A percentile compares a stretch with the other conserved stretches of the same genome.
Evolutionary conservation across 2,797 vertebrate genomes (phyloP).

Genomic region (Amblyopsis hoosieri): DNA sequence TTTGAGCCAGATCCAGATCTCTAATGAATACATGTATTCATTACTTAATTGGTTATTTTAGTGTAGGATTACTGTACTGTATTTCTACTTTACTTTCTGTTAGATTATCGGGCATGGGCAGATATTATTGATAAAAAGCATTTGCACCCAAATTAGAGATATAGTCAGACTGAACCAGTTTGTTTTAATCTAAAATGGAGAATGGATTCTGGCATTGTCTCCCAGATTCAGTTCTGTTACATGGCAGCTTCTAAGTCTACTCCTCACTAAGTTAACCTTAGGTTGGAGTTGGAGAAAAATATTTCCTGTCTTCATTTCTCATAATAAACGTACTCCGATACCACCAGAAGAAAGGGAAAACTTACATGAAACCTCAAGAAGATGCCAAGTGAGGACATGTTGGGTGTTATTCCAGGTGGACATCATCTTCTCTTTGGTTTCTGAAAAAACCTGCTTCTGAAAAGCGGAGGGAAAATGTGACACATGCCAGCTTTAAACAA

Average conservation of each 20-base stretch:
- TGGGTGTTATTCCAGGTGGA: slow-evolving; percentile 69
- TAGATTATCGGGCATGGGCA: slow-evolving; percentile 8
- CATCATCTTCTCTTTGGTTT: slow-evolving; percentile 57
- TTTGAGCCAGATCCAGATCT: background rate
- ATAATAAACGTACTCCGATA: slow-evolving; percentile 66
- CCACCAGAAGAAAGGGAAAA: slow-evolving; percentile 51
- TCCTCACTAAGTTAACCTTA: slow-evolving; percentile 56
- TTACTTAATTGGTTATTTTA: slow-evolving; percentile 30
- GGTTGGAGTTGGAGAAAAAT: slow-evolving; percentile 55
- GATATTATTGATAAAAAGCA: slow-evolving; percentile 6
- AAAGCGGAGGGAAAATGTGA: slow-evolving; percentile 40
- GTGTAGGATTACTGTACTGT: too few relatives aligned
- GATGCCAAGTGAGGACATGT: slow-evolving; percentile 59
- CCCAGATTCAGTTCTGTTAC: slow-evolving; percentile 33
- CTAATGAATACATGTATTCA: slow-evolving; percentile 22
- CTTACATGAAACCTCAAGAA: slow-evolving; percentile 54
- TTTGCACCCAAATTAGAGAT: slow-evolving; percentile 26
- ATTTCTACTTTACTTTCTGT: slow-evolving; percentile 9
- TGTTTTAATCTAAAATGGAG: slow-evolving; percentile 30
- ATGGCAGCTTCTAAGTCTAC: slow-evolving; percentile 38
- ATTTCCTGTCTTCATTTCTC: slow-evolving; percentile 74
- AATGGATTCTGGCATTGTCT: slow-evolving; percentile 28
- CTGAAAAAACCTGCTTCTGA: slow-evolving; percentile 25
- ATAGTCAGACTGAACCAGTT: slow-evolving; percentile 31
- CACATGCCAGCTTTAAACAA: slow-evolving; percentile 54